These are phyloP conservation scores for Batillaria attramentaria DNA, from an alignment of 1,140 invertebrate genomes.

Conservation along the genomic window DNA sequence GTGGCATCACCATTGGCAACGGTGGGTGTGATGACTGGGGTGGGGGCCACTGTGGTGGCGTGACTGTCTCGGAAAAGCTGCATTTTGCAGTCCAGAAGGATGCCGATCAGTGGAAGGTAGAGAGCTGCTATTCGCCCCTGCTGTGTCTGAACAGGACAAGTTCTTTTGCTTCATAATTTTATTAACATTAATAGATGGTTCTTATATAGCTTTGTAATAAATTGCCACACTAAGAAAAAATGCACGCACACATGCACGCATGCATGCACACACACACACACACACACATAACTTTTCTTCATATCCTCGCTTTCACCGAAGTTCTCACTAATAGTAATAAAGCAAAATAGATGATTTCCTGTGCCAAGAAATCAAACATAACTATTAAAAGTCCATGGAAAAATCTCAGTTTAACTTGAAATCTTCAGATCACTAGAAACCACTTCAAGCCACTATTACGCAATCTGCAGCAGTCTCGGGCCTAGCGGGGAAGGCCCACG, in stretches of 20 bases:
- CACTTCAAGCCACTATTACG: too few species aligned
- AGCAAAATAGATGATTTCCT: too few species aligned
- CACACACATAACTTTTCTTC: conserved; percentile 13
- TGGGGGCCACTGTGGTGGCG: conserved; percentile 38
- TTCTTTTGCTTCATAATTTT: neutral
- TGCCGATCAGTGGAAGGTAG: conserved; percentile 90
- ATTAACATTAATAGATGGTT: neutral
- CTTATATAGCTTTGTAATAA: neutral
- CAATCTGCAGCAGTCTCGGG: too few species aligned
- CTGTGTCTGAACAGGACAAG: conserved; percentile 76
- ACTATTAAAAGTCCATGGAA: too few species aligned
- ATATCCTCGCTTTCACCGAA: too few species aligned
- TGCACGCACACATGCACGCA: neutral
- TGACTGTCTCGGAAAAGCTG: conserved; percentile 71
- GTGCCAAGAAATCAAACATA: too few species aligned
- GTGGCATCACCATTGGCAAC: conserved; percentile 41
- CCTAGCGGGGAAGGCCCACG: too few species aligned
- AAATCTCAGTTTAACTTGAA: too few species aligned
- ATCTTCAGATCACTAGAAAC: too few species aligned
- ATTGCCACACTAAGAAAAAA: neutral
- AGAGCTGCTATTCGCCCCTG: conserved; percentile 89
- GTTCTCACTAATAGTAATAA: too few species aligned
- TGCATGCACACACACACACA: neutral
- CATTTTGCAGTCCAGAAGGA: conserved; percentile 86
- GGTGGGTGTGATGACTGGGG: conserved; percentile 29